phyloP scores from a whole-genome alignment of 2,797 vertebrate species.

The Gastrophryne carolinensis region DNA sequence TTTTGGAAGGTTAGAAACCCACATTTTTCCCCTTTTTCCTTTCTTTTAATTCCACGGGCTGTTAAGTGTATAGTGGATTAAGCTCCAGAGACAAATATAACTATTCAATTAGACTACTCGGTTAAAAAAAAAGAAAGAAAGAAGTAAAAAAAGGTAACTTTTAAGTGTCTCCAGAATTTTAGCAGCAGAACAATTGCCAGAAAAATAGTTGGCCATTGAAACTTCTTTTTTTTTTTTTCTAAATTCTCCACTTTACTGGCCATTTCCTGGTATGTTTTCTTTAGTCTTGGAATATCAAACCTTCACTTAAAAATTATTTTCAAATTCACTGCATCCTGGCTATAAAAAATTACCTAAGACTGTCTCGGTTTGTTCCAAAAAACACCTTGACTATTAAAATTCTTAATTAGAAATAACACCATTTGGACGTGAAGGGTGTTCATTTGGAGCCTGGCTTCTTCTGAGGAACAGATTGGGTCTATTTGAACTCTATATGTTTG shows the following conservation, averaged over 20 bases:
- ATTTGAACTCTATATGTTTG: conserved; percentile 17
- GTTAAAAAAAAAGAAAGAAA: background rate
- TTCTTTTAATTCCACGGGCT: conserved; percentile 26
- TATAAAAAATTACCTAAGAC: conserved; percentile 41
- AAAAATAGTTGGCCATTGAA: conserved; percentile 8
- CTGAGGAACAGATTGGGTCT: conserved; percentile 13
- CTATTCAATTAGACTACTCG: conserved; percentile 40
- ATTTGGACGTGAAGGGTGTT: conserved; percentile 39
- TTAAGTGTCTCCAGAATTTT: conserved; percentile 34
- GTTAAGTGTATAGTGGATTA: conserved; percentile 22
- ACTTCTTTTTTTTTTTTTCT: background rate
- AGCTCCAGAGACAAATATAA: conserved; percentile 36
- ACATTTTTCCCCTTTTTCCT: background rate
- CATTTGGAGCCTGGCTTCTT: background rate
- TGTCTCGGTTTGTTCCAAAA: conserved; percentile 43
- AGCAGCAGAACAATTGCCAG: conserved; percentile 21
- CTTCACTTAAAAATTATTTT: conserved; percentile 24
- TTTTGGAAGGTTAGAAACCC: conserved; percentile 2
- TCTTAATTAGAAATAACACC: conserved; percentile 51
- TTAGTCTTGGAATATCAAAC: conserved; percentile 24
- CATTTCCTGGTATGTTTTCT: background rate
- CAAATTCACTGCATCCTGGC: conserved; percentile 13
- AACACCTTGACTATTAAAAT: conserved; percentile 48
- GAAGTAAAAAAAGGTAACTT: conserved; percentile 26
- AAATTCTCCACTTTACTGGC: conserved; percentile 8